A percentile compares a stretch with the other conserved stretches of the same genome.
Conservation (phyloP, 2,888 invertebrate species). For the Caenorhabditis angaria region DNA sequence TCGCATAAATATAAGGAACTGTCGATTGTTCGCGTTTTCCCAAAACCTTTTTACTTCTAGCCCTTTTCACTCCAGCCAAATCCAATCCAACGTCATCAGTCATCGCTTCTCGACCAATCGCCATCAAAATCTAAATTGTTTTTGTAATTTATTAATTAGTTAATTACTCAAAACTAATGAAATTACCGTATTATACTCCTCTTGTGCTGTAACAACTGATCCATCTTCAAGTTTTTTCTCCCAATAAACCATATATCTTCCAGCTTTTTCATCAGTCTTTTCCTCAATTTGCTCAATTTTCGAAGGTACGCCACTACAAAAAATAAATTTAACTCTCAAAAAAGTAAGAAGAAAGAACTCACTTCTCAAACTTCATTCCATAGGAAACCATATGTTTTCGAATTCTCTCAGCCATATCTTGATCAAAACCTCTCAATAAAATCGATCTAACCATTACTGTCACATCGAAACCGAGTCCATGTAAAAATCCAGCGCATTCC, state of each 20-base stretch:
- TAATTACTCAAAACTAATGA: background rate
- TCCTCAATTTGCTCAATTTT: constrained; percentile 61
- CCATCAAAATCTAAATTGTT: constrained; percentile 75
- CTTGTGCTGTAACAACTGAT: constrained; percentile 70
- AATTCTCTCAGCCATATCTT: constrained; percentile 77
- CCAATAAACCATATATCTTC: constrained; percentile 56
- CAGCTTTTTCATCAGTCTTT: constrained; percentile 59
- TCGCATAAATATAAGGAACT: constrained; percentile 87
- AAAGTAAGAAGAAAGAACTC: background rate
- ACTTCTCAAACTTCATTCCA: constrained; percentile 74
- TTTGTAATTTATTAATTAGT: background rate
- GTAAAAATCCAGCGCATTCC: constrained; percentile 77
- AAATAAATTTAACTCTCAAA: background rate
- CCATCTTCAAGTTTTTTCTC: constrained; percentile 56
- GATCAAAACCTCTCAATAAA: constrained; percentile 78
- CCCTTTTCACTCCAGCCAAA: constrained; percentile 80
- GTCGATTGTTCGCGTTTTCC: constrained; percentile 78
- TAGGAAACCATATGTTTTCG: constrained; percentile 75
- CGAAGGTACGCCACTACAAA: constrained; percentile 57
- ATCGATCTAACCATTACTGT: constrained; percentile 76
- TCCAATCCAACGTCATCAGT: constrained; percentile 77
- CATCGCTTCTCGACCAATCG: constrained; percentile 77
- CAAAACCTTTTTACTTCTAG: constrained; percentile 73
- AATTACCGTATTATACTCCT: constrained; percentile 77
- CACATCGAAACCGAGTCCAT: constrained; percentile 74